Conservation (phyloP, 2,797 vertebrate species). For the Pseudopleuronectes americanus region DNA sequence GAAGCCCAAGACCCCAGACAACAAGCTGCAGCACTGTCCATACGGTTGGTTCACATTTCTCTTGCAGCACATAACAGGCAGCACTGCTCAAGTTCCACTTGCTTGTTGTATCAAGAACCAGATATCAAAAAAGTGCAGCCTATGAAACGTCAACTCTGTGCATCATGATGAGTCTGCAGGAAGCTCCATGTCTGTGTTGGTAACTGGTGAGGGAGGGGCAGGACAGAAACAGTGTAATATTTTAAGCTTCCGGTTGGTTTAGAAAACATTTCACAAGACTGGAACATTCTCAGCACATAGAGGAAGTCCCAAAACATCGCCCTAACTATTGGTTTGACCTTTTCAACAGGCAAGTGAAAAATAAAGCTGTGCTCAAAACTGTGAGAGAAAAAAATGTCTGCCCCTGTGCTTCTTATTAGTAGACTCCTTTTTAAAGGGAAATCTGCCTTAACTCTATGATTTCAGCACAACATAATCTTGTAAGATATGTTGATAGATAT, state of each 20-base stretch:
- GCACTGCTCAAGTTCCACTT: conserved; percentile 17
- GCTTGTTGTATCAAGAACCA: not conserved
- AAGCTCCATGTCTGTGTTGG: too few relatives aligned
- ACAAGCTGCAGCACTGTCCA: conserved; percentile 87
- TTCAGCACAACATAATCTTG: not conserved
- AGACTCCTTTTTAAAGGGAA: not conserved
- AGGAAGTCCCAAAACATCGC: conserved; percentile 13
- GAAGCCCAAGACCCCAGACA: conserved; percentile 79
- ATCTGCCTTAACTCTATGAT: not conserved
- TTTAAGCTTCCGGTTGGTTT: not conserved
- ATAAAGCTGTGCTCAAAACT: not conserved
- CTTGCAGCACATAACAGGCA: not conserved
- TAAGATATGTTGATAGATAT: too few relatives aligned
- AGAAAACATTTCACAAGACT: conserved; percentile 28
- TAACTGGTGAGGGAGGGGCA: not conserved
- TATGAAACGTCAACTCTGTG: too few relatives aligned
- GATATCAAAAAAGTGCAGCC: too few relatives aligned
- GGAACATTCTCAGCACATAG: conserved; percentile 8
- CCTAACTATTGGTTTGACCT: not conserved
- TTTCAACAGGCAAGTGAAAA: not conserved
- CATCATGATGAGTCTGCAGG: too few relatives aligned
- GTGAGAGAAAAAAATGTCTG: not conserved
- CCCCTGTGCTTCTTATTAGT: not conserved
- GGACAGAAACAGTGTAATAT: not conserved
- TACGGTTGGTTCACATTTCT: conserved; percentile 81